phyloP scores from a whole-genome alignment of 2,113 vertebrate genomes.

The Onychorhynchus coronatus region DNA sequence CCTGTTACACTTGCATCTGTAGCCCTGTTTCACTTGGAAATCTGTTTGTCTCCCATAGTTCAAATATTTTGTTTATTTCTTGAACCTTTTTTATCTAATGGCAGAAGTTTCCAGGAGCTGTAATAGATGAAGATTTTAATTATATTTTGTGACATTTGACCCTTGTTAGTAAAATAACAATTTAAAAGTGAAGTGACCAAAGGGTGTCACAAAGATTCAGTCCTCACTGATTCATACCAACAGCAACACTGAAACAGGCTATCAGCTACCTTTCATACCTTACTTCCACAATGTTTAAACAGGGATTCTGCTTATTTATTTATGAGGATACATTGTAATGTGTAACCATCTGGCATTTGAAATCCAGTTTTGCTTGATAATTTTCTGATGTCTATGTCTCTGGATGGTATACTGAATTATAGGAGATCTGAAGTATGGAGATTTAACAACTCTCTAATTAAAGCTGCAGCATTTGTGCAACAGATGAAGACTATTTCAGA shows the following conservation, averaged over 20 bases:
- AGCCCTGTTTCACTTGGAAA: neutral
- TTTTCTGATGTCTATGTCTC: slow-evolving; percentile 66
- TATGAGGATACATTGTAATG: slow-evolving; percentile 34
- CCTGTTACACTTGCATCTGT: neutral
- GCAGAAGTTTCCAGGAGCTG: neutral
- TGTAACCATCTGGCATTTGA: slow-evolving; percentile 64
- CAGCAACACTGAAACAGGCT: neutral
- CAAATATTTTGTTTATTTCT: neutral
- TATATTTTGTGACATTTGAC: neutral
- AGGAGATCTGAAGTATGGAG: slow-evolving; percentile 71
- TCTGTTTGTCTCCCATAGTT: neutral
- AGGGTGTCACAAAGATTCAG: neutral
- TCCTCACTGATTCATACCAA: neutral
- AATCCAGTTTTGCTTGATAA: slow-evolving; percentile 50
- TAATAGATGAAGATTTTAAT: neutral
- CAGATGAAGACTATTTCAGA: slow-evolving; percentile 75
- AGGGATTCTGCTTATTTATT: slow-evolving; percentile 28
- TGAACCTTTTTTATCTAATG: neutral
- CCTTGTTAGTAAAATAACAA: neutral
- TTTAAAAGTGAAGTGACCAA: neutral
- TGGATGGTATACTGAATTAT: slow-evolving; percentile 63
- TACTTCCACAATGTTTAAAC: slow-evolving; percentile 23
- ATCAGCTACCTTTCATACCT: neutral
- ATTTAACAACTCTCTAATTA: slow-evolving; percentile 76
- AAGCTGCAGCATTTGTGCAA: slow-evolving; percentile 68